Evolutionary conservation across 2,888 invertebrate species (phyloP), one percentile per base, ranked within the genome.

Genomic region (Teleogryllus oceanicus): DNA sequence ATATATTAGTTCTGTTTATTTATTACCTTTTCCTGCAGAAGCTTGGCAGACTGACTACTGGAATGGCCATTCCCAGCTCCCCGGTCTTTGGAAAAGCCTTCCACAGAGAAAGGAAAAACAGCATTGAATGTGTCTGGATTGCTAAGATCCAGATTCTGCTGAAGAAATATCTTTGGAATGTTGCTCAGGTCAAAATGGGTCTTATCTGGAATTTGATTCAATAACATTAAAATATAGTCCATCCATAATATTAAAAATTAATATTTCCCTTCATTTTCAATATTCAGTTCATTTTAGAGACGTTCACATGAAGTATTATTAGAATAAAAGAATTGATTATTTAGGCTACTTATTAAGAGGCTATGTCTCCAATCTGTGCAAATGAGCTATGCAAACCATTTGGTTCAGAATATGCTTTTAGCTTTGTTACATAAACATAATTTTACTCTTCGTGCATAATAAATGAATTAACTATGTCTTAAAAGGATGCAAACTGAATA

Each of bases 91-190:
- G 85, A 83, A 74, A 83, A 79, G 18, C 80, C 85, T 81, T 86
- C 86, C 79, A 86, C 89, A 74, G 89, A 87, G 85, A 91, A 93
- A 76, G 94, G 93, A 88, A 96, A 96, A 51, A 98, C 96, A 84
- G 93, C 91, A 83, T 92, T 92, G 87, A 98, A 98, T 80, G 94
- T 94, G 84, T 92, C 91, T 62, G 92, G 90, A 86, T 95, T 92
- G 86, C 94, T 94, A 79, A 98, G 89, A 85, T 93, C 92, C 85
- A 98, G 92, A 81, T 92, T 90, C 74, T 92, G 91, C 85, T 93
- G 92, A 85, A 95, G 90, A 88, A 96, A 98, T 85, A 97, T 93
- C 86, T 91, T 92, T 81, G 97, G 97, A 85, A 97, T 93, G 81
- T 91, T 92, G 85, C 91, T 91, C 16, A 93, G 87, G 85, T 90